Percentiles rank a stretch among this genome's conserved stretches.
phyloP scores from a whole-genome alignment of 2,888 invertebrate species.

The Onthophagus sagittarius region DNA sequence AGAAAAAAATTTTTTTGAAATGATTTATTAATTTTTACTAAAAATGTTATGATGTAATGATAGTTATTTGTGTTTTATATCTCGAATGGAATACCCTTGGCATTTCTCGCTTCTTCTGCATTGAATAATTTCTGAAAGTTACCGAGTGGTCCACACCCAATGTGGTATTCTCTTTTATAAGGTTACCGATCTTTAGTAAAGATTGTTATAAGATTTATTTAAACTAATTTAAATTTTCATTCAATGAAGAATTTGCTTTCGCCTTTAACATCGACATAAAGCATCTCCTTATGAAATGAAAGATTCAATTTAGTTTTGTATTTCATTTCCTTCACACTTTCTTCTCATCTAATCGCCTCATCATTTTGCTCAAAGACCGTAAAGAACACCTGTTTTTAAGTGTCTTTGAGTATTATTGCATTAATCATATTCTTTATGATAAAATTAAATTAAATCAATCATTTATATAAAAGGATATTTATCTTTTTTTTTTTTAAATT shows the following conservation, averaged over 20 bases:
- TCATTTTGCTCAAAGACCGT: background rate
- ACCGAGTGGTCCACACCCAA: background rate
- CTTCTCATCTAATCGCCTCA: background rate
- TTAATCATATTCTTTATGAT: no score
- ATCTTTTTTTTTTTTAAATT: no score
- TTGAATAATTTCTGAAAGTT: background rate
- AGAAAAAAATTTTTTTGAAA: no score
- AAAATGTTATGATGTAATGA: background rate
- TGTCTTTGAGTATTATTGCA: no score
- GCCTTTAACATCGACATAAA: no score
- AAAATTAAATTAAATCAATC: no score
- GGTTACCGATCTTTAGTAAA: background rate
- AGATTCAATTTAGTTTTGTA: background rate
- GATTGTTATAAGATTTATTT: background rate
- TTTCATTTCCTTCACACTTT: background rate
- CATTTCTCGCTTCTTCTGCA: background rate
- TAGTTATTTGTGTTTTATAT: background rate
- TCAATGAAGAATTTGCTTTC: no score
- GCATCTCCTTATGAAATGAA: no score
- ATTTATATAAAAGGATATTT: no score
- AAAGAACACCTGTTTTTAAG: background rate
- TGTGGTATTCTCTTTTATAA: background rate
- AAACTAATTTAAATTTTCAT: no score
- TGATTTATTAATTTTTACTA: no score
- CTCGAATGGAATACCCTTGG: background rate